These are phyloP conservation scores for Pteruthius melanotis DNA, from an alignment of 2,113 vertebrate genomes.

Conservation along the genomic window DNA sequence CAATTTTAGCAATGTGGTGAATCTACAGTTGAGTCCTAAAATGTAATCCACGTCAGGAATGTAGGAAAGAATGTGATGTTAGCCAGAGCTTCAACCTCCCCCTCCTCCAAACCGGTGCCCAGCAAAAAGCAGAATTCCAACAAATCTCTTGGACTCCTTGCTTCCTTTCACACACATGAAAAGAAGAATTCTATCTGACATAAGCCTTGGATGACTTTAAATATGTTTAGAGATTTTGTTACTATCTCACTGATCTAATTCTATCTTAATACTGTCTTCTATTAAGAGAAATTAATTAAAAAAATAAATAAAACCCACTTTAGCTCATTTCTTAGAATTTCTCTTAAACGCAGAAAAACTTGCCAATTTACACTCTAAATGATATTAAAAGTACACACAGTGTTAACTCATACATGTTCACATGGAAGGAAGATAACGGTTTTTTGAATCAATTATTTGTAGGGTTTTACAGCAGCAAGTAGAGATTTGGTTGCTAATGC, in stretches of 20 bases:
- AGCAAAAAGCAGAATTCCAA: not conserved
- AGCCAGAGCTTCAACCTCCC: constrained; percentile 24
- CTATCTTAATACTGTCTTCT: not conserved
- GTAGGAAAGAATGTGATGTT: constrained; percentile 43
- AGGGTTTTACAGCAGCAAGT: not conserved
- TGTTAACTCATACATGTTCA: not conserved
- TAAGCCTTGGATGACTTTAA: not conserved
- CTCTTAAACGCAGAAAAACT: not conserved
- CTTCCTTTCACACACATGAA: not conserved
- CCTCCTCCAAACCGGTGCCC: not conserved
- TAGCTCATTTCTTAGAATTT: not conserved
- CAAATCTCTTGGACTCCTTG: not conserved
- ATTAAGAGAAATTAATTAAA: not conserved
- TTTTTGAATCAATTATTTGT: not conserved
- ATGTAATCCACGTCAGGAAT: not conserved
- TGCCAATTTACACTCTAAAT: not conserved
- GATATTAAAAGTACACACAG: not conserved
- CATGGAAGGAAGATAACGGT: not conserved
- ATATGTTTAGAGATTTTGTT: not conserved
- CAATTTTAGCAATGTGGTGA: not conserved
- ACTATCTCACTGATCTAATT: not conserved
- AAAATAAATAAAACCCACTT: not conserved
- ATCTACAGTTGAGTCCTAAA: constrained; percentile 5
- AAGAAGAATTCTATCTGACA: not conserved
- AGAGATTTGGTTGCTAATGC: not conserved